phyloP scores from a whole-genome alignment of 1,140 invertebrate species.

The Acromyrmex heyeri region DNA sequence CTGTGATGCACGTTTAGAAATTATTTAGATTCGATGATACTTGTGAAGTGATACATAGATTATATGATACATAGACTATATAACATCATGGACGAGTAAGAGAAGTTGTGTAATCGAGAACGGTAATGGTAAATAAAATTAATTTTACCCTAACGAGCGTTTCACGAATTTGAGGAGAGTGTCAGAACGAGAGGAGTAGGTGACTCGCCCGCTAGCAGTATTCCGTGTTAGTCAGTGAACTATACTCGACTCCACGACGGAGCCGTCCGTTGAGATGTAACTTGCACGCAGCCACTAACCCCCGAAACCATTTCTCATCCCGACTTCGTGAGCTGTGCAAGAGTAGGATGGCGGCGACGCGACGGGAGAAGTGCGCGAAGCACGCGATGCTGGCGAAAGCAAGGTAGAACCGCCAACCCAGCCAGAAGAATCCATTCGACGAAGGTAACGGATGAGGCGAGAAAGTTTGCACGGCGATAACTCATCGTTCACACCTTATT shows the following conservation, averaged over 20 bases:
- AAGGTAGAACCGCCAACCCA: slow-evolving; percentile 52
- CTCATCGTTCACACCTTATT: slow-evolving; percentile 76
- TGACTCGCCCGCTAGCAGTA: slow-evolving; percentile 21
- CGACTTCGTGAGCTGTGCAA: slow-evolving; percentile 4
- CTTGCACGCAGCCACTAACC: slow-evolving; percentile 56
- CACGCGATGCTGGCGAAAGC: slow-evolving; percentile 59
- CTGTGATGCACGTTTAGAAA: neutral
- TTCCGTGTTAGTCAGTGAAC: slow-evolving; percentile 42
- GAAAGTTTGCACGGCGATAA: slow-evolving; percentile 73
- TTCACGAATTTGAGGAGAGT: slow-evolving; percentile 46
- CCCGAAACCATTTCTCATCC: slow-evolving; percentile 67
- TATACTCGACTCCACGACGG: slow-evolving; percentile 48
- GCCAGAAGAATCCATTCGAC: slow-evolving; percentile 71
- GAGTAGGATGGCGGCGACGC: slow-evolving; percentile 2
- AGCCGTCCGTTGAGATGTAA: slow-evolving; percentile 37
- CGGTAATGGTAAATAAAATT: slow-evolving; percentile 49
- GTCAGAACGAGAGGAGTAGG: neutral
- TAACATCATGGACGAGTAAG: neutral
- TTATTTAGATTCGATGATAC: neutral
- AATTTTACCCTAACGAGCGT: slow-evolving; percentile 53
- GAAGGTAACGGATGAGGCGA: slow-evolving; percentile 68
- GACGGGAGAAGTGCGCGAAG: slow-evolving; percentile 17
- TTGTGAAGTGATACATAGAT: neutral
- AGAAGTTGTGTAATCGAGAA: slow-evolving; percentile 23
- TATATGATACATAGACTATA: neutral